Conservation (phyloP, 2,888 invertebrate species). For the Meliscaeva auricollis region DNA sequence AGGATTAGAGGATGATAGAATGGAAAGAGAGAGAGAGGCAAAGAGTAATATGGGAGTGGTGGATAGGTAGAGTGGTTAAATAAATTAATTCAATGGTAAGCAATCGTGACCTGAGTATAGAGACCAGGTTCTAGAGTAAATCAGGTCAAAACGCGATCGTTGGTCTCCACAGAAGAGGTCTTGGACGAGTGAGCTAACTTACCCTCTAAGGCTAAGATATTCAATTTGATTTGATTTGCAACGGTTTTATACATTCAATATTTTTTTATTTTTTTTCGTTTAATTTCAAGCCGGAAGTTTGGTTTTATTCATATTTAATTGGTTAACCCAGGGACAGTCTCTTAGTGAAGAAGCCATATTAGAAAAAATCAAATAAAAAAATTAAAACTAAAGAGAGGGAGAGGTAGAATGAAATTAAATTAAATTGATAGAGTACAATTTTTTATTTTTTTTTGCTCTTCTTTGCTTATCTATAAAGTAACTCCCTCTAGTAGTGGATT, state of each 20-base stretch:
- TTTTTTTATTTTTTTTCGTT: slow-evolving; percentile 14
- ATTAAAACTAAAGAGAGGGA: no score
- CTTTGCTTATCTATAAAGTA: slow-evolving; percentile 1
- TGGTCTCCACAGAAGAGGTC: not conserved
- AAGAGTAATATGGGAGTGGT: no score
- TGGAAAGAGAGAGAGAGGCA: not conserved
- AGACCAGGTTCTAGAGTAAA: slow-evolving; percentile 31
- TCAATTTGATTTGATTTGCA: slow-evolving; percentile 52
- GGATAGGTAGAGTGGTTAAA: slow-evolving; percentile 31
- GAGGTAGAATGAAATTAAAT: slow-evolving; percentile 55
- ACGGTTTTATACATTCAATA: not conserved
- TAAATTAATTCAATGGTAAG: slow-evolving; percentile 69
- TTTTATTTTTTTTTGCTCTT: not conserved
- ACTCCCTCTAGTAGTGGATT: slow-evolving; percentile 15
- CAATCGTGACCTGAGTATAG: slow-evolving; percentile 46
- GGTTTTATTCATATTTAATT: slow-evolving; percentile 74
- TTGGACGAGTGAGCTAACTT: slow-evolving; percentile 64
- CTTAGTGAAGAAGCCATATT: slow-evolving; percentile 9
- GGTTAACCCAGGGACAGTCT: slow-evolving; percentile 33
- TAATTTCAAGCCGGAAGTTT: slow-evolving; percentile 52
- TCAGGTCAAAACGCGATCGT: slow-evolving; percentile 69
- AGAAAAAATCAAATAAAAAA: not conserved
- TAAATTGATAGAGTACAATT: slow-evolving; percentile 48
- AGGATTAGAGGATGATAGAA: slow-evolving; percentile 5
- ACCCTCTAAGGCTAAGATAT: slow-evolving; percentile 14